phyloP scores from a whole-genome alignment of 2,888 invertebrate species.

The Eulithis prunata region DNA sequence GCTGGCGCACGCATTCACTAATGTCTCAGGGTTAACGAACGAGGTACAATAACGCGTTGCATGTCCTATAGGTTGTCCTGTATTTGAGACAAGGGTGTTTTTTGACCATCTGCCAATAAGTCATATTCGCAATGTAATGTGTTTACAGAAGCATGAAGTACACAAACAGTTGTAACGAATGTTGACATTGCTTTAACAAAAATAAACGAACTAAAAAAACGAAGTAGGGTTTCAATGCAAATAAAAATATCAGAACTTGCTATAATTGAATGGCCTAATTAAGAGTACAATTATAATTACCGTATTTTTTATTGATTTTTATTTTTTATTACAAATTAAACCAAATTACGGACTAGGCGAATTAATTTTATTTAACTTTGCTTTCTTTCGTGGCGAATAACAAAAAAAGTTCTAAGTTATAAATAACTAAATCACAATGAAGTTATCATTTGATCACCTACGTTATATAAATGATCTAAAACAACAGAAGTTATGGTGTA shows the following conservation, averaged over 20 bases:
- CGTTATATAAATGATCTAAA: too few species aligned
- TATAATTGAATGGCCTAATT: too few species aligned
- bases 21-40: conserved; percentile 29
- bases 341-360: too few species aligned
- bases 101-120: conserved; percentile 15
- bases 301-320: too few species aligned
- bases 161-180: not conserved
- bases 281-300: too few species aligned
- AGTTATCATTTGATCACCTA: too few species aligned
- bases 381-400: too few species aligned
- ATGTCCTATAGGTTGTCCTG: conserved; percentile 16
- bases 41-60: conserved; percentile 20
- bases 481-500: not conserved
- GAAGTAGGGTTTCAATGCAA: not conserved
- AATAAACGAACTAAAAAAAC: not conserved
- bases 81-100: conserved; percentile 20
- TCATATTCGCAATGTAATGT: conserved; percentile 1
- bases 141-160: conserved; percentile 15
- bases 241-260: not conserved
- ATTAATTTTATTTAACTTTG: too few species aligned
- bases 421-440: too few species aligned
- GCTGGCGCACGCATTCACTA: conserved; percentile 17
- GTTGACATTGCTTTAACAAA: not conserved
- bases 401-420: too few species aligned
- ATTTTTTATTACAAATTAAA: too few species aligned